Evolutionary conservation across 2,113 vertebrate genomes (phyloP), one percentile per base, ranked within the genome.

Genomic region (Vanacampus margaritifer): DNA sequence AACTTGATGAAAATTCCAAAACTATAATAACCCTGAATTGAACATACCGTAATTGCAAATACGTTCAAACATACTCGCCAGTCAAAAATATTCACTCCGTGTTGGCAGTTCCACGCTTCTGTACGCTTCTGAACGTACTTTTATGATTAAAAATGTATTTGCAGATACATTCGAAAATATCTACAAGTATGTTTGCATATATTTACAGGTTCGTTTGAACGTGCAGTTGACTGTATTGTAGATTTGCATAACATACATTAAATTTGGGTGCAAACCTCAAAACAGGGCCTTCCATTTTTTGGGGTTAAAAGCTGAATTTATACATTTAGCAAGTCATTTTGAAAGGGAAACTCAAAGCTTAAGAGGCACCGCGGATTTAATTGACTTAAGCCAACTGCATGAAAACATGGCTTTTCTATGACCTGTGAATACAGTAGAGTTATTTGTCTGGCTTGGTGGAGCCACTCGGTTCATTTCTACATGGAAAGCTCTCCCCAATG

Each of bases 311-410:
- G 63, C 68, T 75, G 68, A 76, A 84, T 72, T 65, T 75, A 72
- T 64, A 45, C 46, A 59, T 48, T 61, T 54, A 26, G 63, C 45
- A 69, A 79, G 71, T 74, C 17, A 78, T 74, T 84, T 71, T 85
- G 84, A 90, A 70, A 81, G 63, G 68, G 62, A 81, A 83, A 83
- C 65, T 69, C 32, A 69, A 65, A 73, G 76, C 63, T 71, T 61
- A 76, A 61, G 58, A 68, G 72, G 68, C 75, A 71, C 69, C 68
- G 53, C 70, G 28, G 6, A 79, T 88, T 89, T 89, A 86, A 88
- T 86, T 87, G 83, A 86, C 69, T 89, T 82, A 65, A 82, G 68
- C 79, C 76, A 69, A 53, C 78, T 73, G 75, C 84, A 86, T 84
- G 68, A 80, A 78, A 89, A 81, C 83, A 79, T 70, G 68, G 68